These are phyloP conservation scores for Leptonema lineaticorne DNA, from an alignment of 1,140 invertebrate genomes.

Conservation along the genomic window DNA sequence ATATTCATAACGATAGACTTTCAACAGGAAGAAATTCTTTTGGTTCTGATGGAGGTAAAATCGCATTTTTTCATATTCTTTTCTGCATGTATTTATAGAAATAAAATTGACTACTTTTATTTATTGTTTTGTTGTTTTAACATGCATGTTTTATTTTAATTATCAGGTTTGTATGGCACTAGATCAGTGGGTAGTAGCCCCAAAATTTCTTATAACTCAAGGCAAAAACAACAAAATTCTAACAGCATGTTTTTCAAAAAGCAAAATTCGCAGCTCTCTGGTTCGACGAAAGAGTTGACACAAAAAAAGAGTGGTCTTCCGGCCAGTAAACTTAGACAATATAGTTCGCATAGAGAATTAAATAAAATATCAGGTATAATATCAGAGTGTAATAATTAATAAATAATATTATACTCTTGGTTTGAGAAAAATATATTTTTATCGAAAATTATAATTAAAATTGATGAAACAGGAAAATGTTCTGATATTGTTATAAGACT, in stretches of 20 bases:
- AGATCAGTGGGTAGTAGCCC: slow-evolving; percentile 33
- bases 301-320: slow-evolving; percentile 47
- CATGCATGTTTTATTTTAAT: neutral
- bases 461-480: too few relatives aligned
- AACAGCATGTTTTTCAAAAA: slow-evolving; percentile 11
- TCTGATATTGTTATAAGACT: too few relatives aligned
- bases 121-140: neutral
- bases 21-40: slow-evolving; percentile 10
- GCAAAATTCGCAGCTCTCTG: slow-evolving; percentile 16
- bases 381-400: too few relatives aligned
- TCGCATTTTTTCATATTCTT: neutral
- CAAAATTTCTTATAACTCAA: slow-evolving; percentile 14
- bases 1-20: neutral
- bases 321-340: slow-evolving; percentile 54
- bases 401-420: too few relatives aligned
- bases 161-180: slow-evolving; percentile 30
- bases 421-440: too few relatives aligned
- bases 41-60: slow-evolving; percentile 33
- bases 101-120: neutral
- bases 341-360: slow-evolving; percentile 56
- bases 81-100: too few relatives aligned
- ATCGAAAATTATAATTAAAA: too few relatives aligned
- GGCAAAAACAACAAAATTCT: neutral
- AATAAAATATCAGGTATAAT: slow-evolving; percentile 54
- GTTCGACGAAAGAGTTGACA: slow-evolving; percentile 32